Conservation (phyloP, 1,140 invertebrate species). For the Hydropsyche tenuis region DNA sequence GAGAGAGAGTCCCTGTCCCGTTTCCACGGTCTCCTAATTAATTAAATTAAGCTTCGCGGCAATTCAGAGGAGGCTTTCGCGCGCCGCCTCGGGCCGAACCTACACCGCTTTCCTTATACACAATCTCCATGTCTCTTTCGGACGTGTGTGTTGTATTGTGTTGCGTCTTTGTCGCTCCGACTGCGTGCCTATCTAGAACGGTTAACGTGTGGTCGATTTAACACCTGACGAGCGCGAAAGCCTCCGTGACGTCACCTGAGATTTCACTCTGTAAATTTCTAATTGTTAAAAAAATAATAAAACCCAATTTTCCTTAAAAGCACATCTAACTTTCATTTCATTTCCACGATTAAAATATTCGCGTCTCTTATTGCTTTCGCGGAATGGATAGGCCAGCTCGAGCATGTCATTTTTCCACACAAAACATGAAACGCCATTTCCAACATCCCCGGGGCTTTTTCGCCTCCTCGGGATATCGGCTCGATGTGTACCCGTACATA, state of each 20-base stretch:
- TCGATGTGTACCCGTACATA: too few species aligned
- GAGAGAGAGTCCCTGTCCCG: not conserved
- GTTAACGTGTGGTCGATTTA: slow-evolving; percentile 48
- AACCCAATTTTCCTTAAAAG: too few species aligned
- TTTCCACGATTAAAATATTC: slow-evolving; percentile 18
- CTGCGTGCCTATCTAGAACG: not conserved
- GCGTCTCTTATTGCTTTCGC: slow-evolving; percentile 8
- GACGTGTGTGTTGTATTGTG: not conserved
- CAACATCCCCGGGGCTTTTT: not conserved
- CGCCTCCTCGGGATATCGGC: slow-evolving; percentile 1
- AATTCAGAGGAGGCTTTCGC: slow-evolving; percentile 44
- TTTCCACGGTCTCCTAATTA: slow-evolving; percentile 30
- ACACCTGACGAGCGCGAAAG: slow-evolving; percentile 46
- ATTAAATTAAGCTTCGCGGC: slow-evolving; percentile 48
- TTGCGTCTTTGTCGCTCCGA: not conserved
- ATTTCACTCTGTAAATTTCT: too few species aligned
- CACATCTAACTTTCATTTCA: too few species aligned
- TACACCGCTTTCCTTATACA: not conserved
- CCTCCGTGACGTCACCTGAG: slow-evolving; percentile 28
- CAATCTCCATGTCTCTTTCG: not conserved
- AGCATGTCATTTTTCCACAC: slow-evolving; percentile 25
- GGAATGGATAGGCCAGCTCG: not conserved
- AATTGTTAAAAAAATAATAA: too few species aligned
- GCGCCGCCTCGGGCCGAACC: slow-evolving; percentile 36
- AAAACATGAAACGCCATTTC: slow-evolving; percentile 28